These are phyloP conservation scores for Atopsyche davidsoni DNA, from an alignment of 1,140 invertebrate species.

Conservation along the genomic window DNA sequence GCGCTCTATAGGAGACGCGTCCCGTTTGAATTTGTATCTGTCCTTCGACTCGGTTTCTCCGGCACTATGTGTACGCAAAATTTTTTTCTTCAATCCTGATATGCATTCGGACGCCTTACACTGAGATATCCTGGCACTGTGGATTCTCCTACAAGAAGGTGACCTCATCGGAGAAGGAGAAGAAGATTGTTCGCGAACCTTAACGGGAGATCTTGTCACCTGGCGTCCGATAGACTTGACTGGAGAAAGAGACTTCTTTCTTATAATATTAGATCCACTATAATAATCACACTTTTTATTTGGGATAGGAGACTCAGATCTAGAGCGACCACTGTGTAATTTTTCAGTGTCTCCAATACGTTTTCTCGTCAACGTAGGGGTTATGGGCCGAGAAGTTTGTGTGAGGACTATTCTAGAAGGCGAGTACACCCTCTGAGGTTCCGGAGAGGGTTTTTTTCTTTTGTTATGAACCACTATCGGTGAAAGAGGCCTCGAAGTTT, in stretches of 20 bases:
- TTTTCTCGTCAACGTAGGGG: conserved; percentile 23
- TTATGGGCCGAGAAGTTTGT: conserved; percentile 32
- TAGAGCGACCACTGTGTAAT: conserved; percentile 11
- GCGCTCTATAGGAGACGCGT: conserved; percentile 32
- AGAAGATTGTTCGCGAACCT: conserved; percentile 42
- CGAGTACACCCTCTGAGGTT: conserved; percentile 28
- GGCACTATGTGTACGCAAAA: conserved; percentile 55
- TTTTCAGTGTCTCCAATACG: conserved; percentile 12
- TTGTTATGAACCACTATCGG: conserved; percentile 32
- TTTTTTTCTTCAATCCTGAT: conserved; percentile 36
- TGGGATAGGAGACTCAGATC: conserved; percentile 24
- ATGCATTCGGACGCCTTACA: conserved; percentile 29
- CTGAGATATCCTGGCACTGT: conserved; percentile 43
- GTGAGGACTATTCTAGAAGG: conserved; percentile 35
- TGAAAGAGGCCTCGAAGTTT: conserved; percentile 39
- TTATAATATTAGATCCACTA: conserved; percentile 6
- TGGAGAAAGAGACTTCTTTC: conserved; percentile 33
- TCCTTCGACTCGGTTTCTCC: conserved; percentile 48
- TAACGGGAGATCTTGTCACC: conserved; percentile 11
- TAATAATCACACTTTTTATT: conserved; percentile 12
- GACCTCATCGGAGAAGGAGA: conserved; percentile 56
- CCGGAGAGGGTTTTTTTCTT: conserved; percentile 25
- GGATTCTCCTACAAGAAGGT: conserved; percentile 58
- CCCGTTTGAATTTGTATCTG: not conserved
- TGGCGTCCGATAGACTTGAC: conserved; percentile 34